Evolutionary conservation across 1,140 invertebrate genomes (phyloP), one percentile per base, ranked within the genome.

Genomic region (Procambarus virginalis): DNA sequence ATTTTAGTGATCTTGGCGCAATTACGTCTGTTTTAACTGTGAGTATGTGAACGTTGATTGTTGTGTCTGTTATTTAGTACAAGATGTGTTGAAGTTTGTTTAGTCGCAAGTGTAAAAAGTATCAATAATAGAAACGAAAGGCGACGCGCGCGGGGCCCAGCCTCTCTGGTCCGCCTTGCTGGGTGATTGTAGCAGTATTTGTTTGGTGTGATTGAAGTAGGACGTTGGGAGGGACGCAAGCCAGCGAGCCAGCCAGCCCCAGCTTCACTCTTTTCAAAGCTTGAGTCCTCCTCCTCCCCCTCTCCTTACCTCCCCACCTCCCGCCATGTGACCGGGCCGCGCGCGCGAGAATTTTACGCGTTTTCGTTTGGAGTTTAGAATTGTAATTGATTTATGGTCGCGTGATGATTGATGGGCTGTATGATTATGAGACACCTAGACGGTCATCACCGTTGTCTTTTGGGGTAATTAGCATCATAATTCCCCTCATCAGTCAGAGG

Each of bases 301-400:
- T 45, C 70, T 70, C 51, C 51, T 78, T 34, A 2, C 8, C 12
- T 34, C 8, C 58, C 68, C 78, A 46, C 68, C 80, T 80, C 85
- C 79, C 51, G 84, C 84, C 85, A 86, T 91, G 90, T 91, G 84
- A 84, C 84, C 64, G 84, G 90, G 90, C 80, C 90, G 90, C 90
- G 90, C 90, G 85, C 84, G 90, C 79, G 84, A 86, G 84, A 91
- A 86, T 87, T 91, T 91, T 86, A 80, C 84, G 84, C 84, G 90
- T 86, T 87, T 91, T 91, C 90, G 90, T 91, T 83, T 86, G 90
- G 90, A 91, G 85, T 91, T 91, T 87, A 91, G 84, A 91, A 91
- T 82, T 91, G 84, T 91, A 91, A 91, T 91, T 91, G 90, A 91
- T 91, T 91, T 91, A 91, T 91, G 84, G 85, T 83, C 80, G 55